Percentiles rank a stretch among this genome's conserved stretches.
Evolutionary conservation across 2,113 vertebrate genomes (phyloP).

Genomic region (Macquaria ambigua): DNA sequence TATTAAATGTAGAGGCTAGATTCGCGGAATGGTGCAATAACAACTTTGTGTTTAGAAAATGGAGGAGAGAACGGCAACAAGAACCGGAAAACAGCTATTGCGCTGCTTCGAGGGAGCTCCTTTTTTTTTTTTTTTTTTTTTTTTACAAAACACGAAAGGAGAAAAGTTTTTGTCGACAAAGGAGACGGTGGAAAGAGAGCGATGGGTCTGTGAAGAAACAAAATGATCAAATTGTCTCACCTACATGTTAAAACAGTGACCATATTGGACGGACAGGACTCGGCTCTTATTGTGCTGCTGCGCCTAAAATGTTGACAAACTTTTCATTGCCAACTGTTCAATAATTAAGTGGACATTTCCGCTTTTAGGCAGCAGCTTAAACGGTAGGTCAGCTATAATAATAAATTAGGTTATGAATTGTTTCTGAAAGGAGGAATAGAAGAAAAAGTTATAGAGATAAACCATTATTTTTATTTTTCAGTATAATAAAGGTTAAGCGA

Average conservation of each 20-base stretch:
- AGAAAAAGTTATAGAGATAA: neutral
- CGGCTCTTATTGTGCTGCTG: neutral
- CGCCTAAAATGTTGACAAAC: slow-evolving; percentile 28
- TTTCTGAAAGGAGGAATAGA: neutral
- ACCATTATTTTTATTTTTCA: neutral
- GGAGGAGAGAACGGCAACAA: slow-evolving; percentile 53
- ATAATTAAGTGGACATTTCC: slow-evolving; percentile 66
- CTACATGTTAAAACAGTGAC: neutral
- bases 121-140: neutral
- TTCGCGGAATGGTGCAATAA: slow-evolving; percentile 77
- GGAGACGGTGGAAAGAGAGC: slow-evolving; percentile 18
- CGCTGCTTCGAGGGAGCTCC: slow-evolving; percentile 42
- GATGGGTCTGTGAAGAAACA: neutral
- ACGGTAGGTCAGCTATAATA: slow-evolving; percentile 31
- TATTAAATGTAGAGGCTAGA: slow-evolving; percentile 82
- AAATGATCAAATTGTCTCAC: neutral
- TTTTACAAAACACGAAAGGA: slow-evolving; percentile 22
- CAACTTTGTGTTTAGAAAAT: slow-evolving; percentile 74
- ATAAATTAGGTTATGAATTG: slow-evolving; percentile 19
- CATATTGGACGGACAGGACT: neutral
- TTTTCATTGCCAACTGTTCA: slow-evolving; percentile 52
- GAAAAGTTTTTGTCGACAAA: slow-evolving; percentile 61
- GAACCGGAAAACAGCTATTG: slow-evolving; percentile 52
- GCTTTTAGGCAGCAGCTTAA: slow-evolving; percentile 24
- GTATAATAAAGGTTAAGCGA: neutral